Base-by-base conservation (phyloP, 2,888 invertebrate genomes). In the Apotomis betuletana region DNA sequence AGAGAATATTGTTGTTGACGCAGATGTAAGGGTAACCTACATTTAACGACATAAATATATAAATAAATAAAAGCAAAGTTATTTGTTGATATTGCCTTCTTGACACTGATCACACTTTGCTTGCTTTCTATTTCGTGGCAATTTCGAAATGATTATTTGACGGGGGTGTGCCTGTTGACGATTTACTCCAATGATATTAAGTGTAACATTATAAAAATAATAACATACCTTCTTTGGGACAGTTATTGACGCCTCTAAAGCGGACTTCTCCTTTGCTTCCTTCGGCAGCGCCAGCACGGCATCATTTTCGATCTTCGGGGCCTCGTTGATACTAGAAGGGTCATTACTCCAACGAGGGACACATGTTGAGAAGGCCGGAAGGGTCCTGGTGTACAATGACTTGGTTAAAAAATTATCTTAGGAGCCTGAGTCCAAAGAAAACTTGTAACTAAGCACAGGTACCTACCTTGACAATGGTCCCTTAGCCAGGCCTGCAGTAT, bases 231-330 rank as follows among this genome's bases (percentile, higher is more conserved):
- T 91, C 10, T 86, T 86, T 60, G 95, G 92, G 8, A 96, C 94
- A 46, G 91, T 88, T 81, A 96, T 96, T 59, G 91, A 90, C 68
- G 91, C 89, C 71, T 94, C 92, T 77, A 94, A 81, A 63, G 82
- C 81, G 59, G 65, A 74, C 77, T 90, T 91, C 64, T 94, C 91
- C 62, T 88, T 87, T 0, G 86, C 75, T 80, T 95, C 94, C 67
- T 94, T 94, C 3, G 93, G 91, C 63, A 91, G 85, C 51, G 93
- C 83, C 27, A 95, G 77, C 36, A 94, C 88, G 4, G 84, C 57
- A n/a, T 91, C 90, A 75, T 93, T 85, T 63, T 95, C 94, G 60
- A 95, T 90, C 71, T 80, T 89, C 0, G 92, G 90, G 4, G 94
- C 93, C 77, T 94, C 94, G 65, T 89, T 91, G 5, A 83, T 79